Evolutionary conservation across 2,888 invertebrate species (phyloP), one percentile per base, ranked within the genome.

Genomic region (Meloe dianella): DNA sequence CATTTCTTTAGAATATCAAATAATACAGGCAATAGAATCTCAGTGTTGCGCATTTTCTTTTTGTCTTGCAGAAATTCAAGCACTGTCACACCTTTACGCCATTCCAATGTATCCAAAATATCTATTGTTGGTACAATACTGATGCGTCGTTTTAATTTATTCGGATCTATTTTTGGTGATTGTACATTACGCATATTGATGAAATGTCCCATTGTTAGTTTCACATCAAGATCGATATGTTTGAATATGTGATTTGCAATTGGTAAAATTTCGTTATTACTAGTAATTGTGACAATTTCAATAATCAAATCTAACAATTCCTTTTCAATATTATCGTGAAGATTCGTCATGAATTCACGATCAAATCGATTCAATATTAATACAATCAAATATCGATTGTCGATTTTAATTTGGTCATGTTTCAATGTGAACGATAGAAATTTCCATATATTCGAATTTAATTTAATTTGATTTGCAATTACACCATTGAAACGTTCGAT

Each of bases 21-120:
- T 0, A 96, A 83, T 2, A 89, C 79, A 0, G 91, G 89, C n/a
- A 96, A 86, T 57, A 97, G 85, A 0, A 86, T 74, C 62, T 89
- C 87, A 14, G 90, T 86, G 58, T 92, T 88, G 0, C 85, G 82
- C 71, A 97, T 87, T 82, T 92, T 93, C 82, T 92, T 92, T 79
- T 96, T 95, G 74, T 89, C 91, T 81, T 97, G 96, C 14, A 95
- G 86, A 70, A 93, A 89, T 83, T 97, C 97, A 29, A 97, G 84
- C 0, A 95, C 83, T 0, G 92, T 90, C 24, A 93, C 88, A 0
- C 95, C 94, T 61, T 92, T 85, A 77, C 89, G 91, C 96, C 96
- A 97, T 68, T 89, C 87, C 0, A 85, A 78, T 0, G 88, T 89
- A 73, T 90, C 89, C 0, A 91, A 84, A 32, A 92, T 84, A 76